Conservation (phyloP, 2,113 vertebrate genomes). For the Xiphophorus couchianus region DNA sequence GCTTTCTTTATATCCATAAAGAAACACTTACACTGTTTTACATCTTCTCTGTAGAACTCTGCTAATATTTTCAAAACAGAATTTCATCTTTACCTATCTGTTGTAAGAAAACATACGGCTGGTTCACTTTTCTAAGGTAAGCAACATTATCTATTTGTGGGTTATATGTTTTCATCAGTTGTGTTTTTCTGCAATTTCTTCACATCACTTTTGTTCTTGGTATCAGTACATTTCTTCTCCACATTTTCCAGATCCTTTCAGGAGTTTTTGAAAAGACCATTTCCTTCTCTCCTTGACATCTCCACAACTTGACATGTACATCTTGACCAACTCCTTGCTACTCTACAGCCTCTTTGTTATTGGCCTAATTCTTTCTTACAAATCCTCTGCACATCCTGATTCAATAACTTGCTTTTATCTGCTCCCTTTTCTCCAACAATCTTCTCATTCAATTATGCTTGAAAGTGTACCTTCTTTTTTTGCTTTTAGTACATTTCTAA, state of each 20-base stretch:
- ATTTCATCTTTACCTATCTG: neutral
- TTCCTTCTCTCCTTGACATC: neutral
- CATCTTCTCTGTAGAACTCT: neutral
- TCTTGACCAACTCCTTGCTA: neutral
- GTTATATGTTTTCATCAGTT: neutral
- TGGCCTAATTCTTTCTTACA: neutral
- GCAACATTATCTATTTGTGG: neutral
- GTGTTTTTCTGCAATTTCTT: neutral
- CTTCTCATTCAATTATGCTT: neutral
- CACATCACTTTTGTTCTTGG: neutral
- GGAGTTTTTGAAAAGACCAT: neutral
- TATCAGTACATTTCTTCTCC: neutral
- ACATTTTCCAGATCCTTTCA: neutral
- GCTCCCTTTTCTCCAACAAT: neutral
- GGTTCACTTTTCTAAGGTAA: neutral
- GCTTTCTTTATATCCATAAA: neutral
- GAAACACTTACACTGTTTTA: neutral
- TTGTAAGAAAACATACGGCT: too few species aligned
- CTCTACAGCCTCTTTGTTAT: neutral
- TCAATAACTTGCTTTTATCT: neutral
- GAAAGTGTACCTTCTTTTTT: neutral
- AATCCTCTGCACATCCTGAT: neutral
- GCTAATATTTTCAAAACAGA: neutral
- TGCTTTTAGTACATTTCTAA: neutral
- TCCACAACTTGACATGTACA: neutral